These are phyloP conservation scores for Microtus oregoni DNA, from an alignment of 2,113 vertebrate genomes.

Conservation along the genomic window DNA sequence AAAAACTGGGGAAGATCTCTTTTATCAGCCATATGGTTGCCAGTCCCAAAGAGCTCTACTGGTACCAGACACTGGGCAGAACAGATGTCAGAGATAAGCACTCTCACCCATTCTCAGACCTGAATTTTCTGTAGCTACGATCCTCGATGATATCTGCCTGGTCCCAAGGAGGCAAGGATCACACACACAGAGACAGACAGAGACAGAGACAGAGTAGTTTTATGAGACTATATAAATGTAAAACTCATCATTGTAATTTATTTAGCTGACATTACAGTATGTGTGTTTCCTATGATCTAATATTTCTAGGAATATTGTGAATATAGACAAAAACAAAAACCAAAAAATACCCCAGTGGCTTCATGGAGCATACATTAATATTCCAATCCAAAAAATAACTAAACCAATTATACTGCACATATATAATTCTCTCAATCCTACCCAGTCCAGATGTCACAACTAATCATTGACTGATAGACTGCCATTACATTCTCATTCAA, in stretches of 20 bases:
- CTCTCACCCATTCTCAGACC: not conserved
- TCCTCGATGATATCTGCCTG: not conserved
- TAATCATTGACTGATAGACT: not conserved
- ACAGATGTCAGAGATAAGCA: not conserved
- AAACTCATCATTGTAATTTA: slow-evolving; percentile 28
- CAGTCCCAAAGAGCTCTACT: not conserved
- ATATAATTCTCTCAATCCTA: not conserved
- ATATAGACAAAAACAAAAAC: not conserved
- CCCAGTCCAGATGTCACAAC: not conserved
- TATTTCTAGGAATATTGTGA: not conserved
- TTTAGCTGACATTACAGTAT: not conserved
- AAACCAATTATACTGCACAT: not conserved
- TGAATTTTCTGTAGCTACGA: not conserved
- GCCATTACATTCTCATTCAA: not conserved
- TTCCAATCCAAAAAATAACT: not conserved
- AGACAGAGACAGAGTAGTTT: not conserved
- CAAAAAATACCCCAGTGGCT: not conserved
- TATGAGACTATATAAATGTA: not conserved
- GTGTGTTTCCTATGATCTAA: not conserved
- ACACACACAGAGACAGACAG: not conserved
- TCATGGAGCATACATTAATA: not conserved
- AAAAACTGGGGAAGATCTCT: not conserved
- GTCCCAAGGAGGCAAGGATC: not conserved
- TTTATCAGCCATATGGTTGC: not conserved
- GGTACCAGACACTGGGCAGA: not conserved